Evolutionary conservation across 2,113 vertebrate species (phyloP).

Genomic region (Cyprinodon brontotheroides): DNA sequence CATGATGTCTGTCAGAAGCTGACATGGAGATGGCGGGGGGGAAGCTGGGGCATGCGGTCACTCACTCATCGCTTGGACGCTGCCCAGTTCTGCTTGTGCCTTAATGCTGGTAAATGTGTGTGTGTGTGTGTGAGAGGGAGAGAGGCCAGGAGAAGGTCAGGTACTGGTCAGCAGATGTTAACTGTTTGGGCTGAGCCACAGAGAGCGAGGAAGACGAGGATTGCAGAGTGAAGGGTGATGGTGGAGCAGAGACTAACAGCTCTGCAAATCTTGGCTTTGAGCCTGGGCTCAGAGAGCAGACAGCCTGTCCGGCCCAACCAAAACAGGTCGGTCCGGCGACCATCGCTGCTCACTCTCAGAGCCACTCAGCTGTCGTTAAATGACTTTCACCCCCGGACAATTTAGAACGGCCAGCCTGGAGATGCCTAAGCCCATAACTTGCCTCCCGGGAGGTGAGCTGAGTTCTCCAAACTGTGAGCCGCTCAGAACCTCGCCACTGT

Average conservation of each 20-base stretch:
- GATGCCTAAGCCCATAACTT: conserved; percentile 47
- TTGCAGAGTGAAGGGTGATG: conserved; percentile 66
- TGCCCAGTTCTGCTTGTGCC: conserved; percentile 44
- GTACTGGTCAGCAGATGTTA: conserved; percentile 80
- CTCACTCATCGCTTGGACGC: conserved; percentile 75
- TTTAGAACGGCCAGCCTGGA: conserved; percentile 55
- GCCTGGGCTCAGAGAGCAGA: conserved; percentile 56
- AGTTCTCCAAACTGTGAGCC: conserved; percentile 59
- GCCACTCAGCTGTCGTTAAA: conserved; percentile 56
- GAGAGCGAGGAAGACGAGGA: conserved; percentile 39
- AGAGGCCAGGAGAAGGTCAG: conserved; percentile 68
- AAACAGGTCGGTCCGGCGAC: conserved; percentile 55
- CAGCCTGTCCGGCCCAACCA: conserved; percentile 60
- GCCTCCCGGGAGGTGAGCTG: conserved; percentile 32
- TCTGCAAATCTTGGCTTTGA: conserved; percentile 67
- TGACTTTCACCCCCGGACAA: conserved; percentile 62
- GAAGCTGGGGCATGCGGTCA: conserved; percentile 48
- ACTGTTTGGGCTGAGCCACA: conserved; percentile 77
- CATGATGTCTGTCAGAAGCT: conserved; percentile 62
- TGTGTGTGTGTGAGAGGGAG: conserved; percentile 32
- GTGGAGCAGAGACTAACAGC: conserved; percentile 74
- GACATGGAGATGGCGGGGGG: conserved; percentile 38
- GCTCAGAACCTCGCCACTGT: conserved; percentile 70
- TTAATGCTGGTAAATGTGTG: conserved; percentile 20
- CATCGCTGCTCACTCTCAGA: conserved; percentile 49